Conservation (phyloP, 1,140 invertebrate species). For the Bombus vancouverensis region DNA sequence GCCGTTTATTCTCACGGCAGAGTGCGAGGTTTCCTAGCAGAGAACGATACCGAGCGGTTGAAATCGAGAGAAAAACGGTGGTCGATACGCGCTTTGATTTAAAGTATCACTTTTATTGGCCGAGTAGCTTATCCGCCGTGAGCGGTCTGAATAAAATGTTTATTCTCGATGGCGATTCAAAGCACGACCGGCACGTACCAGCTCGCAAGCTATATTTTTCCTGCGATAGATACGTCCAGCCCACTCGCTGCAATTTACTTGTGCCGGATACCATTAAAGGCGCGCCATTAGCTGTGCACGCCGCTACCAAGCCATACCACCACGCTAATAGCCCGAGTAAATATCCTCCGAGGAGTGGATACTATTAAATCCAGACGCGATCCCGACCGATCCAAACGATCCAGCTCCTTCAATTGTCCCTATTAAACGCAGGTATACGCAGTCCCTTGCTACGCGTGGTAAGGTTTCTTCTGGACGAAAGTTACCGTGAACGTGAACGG, state of each 20-base stretch:
- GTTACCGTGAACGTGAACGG: not conserved
- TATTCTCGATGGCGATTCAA: conserved; percentile 59
- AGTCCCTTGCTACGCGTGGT: not conserved
- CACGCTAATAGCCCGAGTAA: conserved; percentile 56
- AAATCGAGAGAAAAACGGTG: conserved; percentile 13
- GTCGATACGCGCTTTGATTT: conserved; percentile 46
- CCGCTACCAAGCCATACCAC: conserved; percentile 9
- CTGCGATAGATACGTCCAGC: conserved; percentile 46
- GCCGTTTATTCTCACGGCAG: conserved; percentile 17
- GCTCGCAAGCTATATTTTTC: conserved; percentile 54
- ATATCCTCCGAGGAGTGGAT: conserved; percentile 51
- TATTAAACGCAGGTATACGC: conserved; percentile 53
- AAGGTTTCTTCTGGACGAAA: not conserved
- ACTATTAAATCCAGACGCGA: conserved; percentile 61
- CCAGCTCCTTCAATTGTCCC: conserved; percentile 42
- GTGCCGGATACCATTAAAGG: conserved; percentile 53
- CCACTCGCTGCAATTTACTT: conserved; percentile 55
- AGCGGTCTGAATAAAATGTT: conserved; percentile 40
- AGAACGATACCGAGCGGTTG: not conserved
- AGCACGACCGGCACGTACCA: conserved; percentile 44
- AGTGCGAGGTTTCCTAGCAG: not conserved
- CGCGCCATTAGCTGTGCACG: conserved; percentile 53
- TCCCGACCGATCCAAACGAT: conserved; percentile 52
- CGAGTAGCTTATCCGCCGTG: conserved; percentile 34
- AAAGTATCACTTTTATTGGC: conserved; percentile 42